These are phyloP conservation scores for Dryoscopus gambensis DNA, from an alignment of 2,113 vertebrate species.

Conservation along the genomic window DNA sequence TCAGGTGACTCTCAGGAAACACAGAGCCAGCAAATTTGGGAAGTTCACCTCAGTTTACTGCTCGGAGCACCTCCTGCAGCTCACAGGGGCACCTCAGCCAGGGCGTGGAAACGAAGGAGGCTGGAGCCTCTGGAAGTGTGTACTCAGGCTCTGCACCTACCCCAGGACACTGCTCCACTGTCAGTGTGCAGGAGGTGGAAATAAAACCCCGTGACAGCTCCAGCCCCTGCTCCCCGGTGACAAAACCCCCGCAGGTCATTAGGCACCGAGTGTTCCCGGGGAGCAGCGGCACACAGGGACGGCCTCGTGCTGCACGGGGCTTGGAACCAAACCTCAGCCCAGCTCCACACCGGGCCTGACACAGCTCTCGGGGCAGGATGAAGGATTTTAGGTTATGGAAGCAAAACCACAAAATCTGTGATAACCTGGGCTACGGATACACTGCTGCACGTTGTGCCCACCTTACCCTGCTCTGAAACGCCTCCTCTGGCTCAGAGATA, in stretches of 20 bases:
- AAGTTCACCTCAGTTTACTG: fast-evolving
- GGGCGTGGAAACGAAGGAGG: neutral
- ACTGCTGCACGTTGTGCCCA: neutral
- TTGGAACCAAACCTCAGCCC: neutral
- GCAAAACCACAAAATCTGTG: neutral
- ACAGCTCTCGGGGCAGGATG: fast-evolving
- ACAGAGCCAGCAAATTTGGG: no score
- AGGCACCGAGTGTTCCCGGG: neutral
- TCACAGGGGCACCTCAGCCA: neutral
- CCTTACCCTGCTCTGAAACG: neutral
- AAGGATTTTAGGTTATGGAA: neutral
- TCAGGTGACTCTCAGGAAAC: neutral
- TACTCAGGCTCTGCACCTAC: neutral
- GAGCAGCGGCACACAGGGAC: neutral
- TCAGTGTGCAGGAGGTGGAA: slow-evolving; percentile 10
- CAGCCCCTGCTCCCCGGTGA: neutral
- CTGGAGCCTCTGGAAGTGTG: neutral
- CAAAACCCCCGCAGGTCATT: neutral
- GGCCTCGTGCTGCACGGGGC: neutral
- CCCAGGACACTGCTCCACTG: neutral
- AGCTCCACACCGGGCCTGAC: neutral
- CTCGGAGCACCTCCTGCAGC: neutral
- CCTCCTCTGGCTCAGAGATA: neutral
- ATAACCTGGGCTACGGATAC: fast-evolving
- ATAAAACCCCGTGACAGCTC: neutral